Conservation (phyloP, 1,140 invertebrate genomes). For the Antheraea pernyi region DNA sequence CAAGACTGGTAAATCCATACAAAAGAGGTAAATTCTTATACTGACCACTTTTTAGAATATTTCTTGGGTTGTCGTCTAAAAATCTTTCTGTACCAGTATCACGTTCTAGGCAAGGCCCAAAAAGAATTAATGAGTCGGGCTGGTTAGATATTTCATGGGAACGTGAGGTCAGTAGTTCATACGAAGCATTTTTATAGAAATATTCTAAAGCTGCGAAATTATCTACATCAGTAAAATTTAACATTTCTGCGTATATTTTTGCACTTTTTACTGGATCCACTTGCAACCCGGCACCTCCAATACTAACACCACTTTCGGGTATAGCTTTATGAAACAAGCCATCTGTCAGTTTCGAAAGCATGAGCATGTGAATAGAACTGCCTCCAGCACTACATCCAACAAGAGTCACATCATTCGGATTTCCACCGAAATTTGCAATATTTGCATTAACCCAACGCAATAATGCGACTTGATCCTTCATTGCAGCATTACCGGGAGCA, state of each 20-base stretch:
- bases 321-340: conserved; percentile 56
- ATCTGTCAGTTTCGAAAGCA: conserved; percentile 38
- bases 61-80: conserved; percentile 41
- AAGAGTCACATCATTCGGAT: conserved; percentile 49
- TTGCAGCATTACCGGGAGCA: conserved; percentile 45
- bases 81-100: conserved; percentile 44
- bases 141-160: conserved; percentile 20
- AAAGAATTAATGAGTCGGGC: conserved; percentile 34
- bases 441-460: conserved; percentile 48
- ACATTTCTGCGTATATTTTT: conserved; percentile 37
- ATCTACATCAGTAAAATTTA: conserved; percentile 36
- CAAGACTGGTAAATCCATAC: conserved; percentile 50
- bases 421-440: conserved; percentile 49
- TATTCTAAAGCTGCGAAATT: conserved; percentile 43
- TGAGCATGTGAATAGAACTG: conserved; percentile 38
- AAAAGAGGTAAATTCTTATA: conserved; percentile 47
- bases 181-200: conserved; percentile 47
- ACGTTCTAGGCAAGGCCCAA: conserved; percentile 53
- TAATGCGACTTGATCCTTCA: conserved; percentile 49
- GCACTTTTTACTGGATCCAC: conserved; percentile 45
- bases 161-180: conserved; percentile 34
- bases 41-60: conserved; percentile 46
- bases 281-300: conserved; percentile 37
- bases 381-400: conserved; percentile 46
- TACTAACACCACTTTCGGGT: conserved; percentile 44